A percentile compares a stretch with the other conserved stretches of the same genome.
phyloP scores from a whole-genome alignment of 1,140 invertebrate species.

The Pinna nobilis region DNA sequence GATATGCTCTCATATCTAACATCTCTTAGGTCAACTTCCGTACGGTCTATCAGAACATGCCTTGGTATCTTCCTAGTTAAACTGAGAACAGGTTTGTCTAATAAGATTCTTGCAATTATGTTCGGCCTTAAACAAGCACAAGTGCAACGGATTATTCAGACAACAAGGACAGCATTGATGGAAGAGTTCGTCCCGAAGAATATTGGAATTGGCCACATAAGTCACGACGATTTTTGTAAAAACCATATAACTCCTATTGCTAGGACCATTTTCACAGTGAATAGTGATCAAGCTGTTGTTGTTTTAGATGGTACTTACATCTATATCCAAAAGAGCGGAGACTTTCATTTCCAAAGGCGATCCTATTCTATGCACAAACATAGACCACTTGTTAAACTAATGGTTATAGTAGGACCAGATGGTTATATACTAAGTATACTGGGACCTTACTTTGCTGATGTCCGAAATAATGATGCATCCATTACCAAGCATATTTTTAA shows the following conservation, averaged over 20 bases:
- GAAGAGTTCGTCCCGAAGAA: conserved; percentile 1
- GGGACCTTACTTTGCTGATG: conserved; percentile 21
- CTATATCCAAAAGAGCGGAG: conserved; percentile 20
- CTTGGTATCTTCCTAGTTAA: neutral
- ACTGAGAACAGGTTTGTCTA: too few relatives aligned
- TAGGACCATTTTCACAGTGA: neutral
- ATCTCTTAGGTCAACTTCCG: too few relatives aligned
- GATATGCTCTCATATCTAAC: too few relatives aligned
- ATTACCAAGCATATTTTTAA: conserved; percentile 26
- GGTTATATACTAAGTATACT: conserved; percentile 21
- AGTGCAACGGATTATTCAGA: too few relatives aligned
- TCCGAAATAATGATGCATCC: conserved; percentile 17
- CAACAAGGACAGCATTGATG: neutral
- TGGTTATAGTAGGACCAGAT: conserved; percentile 19
- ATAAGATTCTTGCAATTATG: too few relatives aligned
- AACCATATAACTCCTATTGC: conserved; percentile 12
- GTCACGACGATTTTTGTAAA: neutral
- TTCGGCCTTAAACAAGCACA: too few relatives aligned
- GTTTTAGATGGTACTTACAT: conserved; percentile 21
- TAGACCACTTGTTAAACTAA: conserved; percentile 16
- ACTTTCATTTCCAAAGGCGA: conserved; percentile 13
- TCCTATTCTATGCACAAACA: conserved; percentile 26
- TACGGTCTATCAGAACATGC: too few relatives aligned
- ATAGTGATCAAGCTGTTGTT: neutral
- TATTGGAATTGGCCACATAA: conserved; percentile 21